phyloP scores from a whole-genome alignment of 2,888 invertebrate genomes.

The Caenorhabditis drosophilae region DNA sequence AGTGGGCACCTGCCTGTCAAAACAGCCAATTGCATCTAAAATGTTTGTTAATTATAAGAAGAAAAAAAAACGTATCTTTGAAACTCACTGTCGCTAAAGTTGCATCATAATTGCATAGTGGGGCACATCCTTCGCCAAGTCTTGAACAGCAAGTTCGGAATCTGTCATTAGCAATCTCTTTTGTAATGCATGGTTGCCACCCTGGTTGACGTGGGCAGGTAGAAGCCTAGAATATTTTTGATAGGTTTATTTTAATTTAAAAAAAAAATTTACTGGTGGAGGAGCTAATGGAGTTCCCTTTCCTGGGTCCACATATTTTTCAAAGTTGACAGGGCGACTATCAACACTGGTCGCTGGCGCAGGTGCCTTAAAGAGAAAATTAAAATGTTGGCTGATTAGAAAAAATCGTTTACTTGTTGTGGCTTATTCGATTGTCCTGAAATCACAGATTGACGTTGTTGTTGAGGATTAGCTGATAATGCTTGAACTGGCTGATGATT shows the following conservation, averaged over 20 bases:
- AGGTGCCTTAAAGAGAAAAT: slow-evolving; percentile 6
- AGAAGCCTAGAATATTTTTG: too few relatives aligned
- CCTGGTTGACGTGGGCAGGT: slow-evolving; percentile 65
- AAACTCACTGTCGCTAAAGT: slow-evolving; percentile 60
- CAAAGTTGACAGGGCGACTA: slow-evolving; percentile 39
- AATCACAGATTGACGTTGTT: slow-evolving; percentile 6
- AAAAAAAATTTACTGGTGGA: slow-evolving; percentile 12
- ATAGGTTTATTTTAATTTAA: too few relatives aligned
- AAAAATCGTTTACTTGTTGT: slow-evolving; percentile 4
- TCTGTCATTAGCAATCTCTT: slow-evolving; percentile 62
- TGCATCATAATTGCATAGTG: slow-evolving; percentile 66
- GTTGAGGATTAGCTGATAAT: slow-evolving; percentile 26
- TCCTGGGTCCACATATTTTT: slow-evolving; percentile 44
- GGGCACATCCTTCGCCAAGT: slow-evolving; percentile 65
- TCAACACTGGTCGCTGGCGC: slow-evolving; percentile 36
- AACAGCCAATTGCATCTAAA: slow-evolving; percentile 68
- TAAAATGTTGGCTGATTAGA: neutral
- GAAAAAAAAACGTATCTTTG: too few relatives aligned
- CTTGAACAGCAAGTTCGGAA: slow-evolving; percentile 66
- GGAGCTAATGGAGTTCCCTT: slow-evolving; percentile 32
- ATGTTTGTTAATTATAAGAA: too few relatives aligned
- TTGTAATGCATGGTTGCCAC: slow-evolving; percentile 67
- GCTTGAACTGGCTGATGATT: slow-evolving; percentile 25
- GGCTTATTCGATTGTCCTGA: slow-evolving; percentile 4
- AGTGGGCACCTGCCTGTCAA: slow-evolving; percentile 67